Percentiles rank a stretch among this genome's conserved stretches.
phyloP scores from a whole-genome alignment of 2,888 invertebrate species.

The Pristionchus arcanus region DNA sequence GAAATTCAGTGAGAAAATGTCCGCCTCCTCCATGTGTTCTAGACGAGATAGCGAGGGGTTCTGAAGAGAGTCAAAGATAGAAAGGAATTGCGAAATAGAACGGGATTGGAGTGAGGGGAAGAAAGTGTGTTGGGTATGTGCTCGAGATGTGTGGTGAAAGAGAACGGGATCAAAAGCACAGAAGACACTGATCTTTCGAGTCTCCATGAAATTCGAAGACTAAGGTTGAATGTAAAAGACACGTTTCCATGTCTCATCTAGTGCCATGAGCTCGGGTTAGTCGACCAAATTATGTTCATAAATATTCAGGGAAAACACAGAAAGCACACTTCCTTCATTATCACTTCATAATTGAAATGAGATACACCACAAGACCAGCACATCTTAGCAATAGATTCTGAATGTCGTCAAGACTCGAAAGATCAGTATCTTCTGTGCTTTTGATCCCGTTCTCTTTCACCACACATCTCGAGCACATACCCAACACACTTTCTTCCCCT shows the following conservation, averaged over 20 bases:
- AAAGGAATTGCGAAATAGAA: constrained; percentile 34
- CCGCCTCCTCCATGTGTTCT: not conserved
- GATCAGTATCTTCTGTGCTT: not conserved
- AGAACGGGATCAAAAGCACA: constrained; percentile 20
- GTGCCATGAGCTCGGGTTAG: too few relatives aligned
- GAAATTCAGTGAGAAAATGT: not conserved
- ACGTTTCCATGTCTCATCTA: too few relatives aligned
- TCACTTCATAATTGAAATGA: too few relatives aligned
- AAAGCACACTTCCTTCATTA: too few relatives aligned
- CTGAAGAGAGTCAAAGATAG: constrained; percentile 24
- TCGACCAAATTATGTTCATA: too few relatives aligned
- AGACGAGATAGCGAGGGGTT: constrained; percentile 10
- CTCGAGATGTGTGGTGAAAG: constrained; percentile 22
- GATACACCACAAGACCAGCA: too few relatives aligned
- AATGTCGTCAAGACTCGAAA: not conserved
- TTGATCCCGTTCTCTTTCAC: constrained; percentile 27
- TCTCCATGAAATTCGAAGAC: not conserved
- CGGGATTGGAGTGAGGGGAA: constrained; percentile 18
- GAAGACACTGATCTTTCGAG: not conserved
- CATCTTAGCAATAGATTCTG: not conserved
- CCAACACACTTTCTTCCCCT: constrained; percentile 7
- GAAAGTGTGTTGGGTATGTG: constrained; percentile 28
- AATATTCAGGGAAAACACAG: too few relatives aligned
- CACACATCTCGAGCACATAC: constrained; percentile 29
- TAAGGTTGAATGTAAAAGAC: not conserved